Evolutionary conservation across 1,140 invertebrate genomes (phyloP).

Genomic region (Papilio aristodemus): DNA sequence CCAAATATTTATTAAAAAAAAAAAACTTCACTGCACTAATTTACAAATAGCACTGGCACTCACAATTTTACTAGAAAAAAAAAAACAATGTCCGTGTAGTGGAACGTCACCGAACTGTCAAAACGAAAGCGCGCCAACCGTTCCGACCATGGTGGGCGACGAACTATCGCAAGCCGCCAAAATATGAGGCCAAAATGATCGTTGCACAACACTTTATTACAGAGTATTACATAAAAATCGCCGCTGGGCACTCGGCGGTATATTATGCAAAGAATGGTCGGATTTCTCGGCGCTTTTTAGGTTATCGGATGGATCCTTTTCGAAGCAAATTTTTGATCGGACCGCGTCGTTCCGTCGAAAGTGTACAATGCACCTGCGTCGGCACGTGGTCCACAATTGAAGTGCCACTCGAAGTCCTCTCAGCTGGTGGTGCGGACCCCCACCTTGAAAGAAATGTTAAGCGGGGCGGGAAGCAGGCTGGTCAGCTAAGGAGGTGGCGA

Average conservation of each 20-base stretch:
- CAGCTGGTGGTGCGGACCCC: conserved; percentile 11
- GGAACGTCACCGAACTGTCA: conserved; percentile 48
- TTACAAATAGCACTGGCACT: conserved; percentile 51
- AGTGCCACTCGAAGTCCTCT: not conserved
- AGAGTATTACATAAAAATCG: conserved; percentile 75
- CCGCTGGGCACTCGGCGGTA: conserved; percentile 55
- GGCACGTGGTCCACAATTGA: conserved; percentile 28
- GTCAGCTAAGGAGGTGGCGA: conserved; percentile 29
- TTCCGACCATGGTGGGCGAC: conserved; percentile 53
- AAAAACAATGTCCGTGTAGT: conserved; percentile 36
- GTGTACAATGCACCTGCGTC: conserved; percentile 27
- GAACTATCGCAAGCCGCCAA: conserved; percentile 66
- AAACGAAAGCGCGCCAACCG: conserved; percentile 60
- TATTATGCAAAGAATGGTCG: conserved; percentile 68
- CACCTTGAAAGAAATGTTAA: conserved; percentile 1
- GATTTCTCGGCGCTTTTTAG: conserved; percentile 54
- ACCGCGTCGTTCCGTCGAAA: not conserved
- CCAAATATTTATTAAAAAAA: conserved; percentile 37
- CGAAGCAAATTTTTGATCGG: conserved; percentile 35
- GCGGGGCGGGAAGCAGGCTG: conserved; percentile 1
- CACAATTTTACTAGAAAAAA: conserved; percentile 40
- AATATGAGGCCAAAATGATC: conserved; percentile 73
- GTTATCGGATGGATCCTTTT: conserved; percentile 51
- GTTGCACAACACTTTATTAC: conserved; percentile 69
- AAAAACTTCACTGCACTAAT: conserved; percentile 40